phyloP scores from a whole-genome alignment of 2,113 vertebrate genomes.

The Hyaena hyaena region DNA sequence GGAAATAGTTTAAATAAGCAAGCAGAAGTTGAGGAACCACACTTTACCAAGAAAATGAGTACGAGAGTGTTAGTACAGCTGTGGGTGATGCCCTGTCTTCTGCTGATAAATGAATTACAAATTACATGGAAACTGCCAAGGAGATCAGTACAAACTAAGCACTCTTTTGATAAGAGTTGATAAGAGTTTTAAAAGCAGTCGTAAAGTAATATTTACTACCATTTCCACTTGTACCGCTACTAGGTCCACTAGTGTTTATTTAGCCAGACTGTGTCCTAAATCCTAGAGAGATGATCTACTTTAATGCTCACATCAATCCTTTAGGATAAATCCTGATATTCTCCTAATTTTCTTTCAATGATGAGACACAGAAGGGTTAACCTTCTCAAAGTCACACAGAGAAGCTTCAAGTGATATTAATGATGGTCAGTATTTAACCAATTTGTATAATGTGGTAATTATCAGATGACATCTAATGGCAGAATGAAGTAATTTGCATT shows the following conservation, averaged over 20 bases:
- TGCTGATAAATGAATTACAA: not conserved
- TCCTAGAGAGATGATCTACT: not conserved
- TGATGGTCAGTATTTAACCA: not conserved
- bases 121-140: not conserved
- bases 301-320: not conserved
- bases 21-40: not conserved
- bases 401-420: not conserved
- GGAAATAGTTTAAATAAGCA: not conserved
- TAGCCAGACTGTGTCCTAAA: not conserved
- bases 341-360: not conserved
- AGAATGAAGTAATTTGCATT: not conserved
- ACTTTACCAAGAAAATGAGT: not conserved
- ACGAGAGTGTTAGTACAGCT: not conserved
- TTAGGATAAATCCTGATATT: not conserved
- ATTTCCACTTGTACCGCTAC: not conserved
- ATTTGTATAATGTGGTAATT: not conserved
- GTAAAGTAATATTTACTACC: not conserved
- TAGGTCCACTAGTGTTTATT: not conserved
- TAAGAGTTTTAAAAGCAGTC: not conserved
- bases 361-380: not conserved
- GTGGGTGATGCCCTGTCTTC: not conserved
- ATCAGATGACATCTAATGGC: not conserved
- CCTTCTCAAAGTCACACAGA: not conserved
- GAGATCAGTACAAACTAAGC: not conserved
- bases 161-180: not conserved